Evolutionary conservation across 2,113 vertebrate species (phyloP), one percentile per base, ranked within the genome.

Genomic region (Marmota flaviventris): DNA sequence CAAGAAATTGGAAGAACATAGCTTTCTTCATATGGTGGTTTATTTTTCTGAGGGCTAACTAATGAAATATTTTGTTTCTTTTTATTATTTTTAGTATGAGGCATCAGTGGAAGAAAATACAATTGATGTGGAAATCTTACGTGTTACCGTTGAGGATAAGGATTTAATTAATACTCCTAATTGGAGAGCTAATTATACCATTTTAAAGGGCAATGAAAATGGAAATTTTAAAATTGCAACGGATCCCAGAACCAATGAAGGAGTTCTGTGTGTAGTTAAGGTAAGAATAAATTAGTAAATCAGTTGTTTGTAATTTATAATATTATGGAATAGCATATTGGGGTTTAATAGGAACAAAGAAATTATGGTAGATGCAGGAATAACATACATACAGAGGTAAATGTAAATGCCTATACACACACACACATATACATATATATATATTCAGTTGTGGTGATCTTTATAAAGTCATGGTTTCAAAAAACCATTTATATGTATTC

Each of bases 121-220:
- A 98, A 82, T 72, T 10, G 98, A 97, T 32, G 98, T 98, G 82
- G 98, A 99, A 96, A 88, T 99, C 95, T 97, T 99, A 65, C 98
- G 98, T 61, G 97, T 99, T 69, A 97, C 99, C 0, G 97, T 99
- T 51, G 87, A 98, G 34, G 99, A 99, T 97, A 99, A 98, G 37
- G 99, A 99, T 96, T 95, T 99, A 89, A 58, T 90, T 45, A 98
- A 99, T 85, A 99, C 99, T 0, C 94, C 98, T 63, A 99, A 99
- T 96, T 99, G 99, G 98, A 97, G 97, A 86, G 98, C 99, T 45
- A 98, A 99, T 51, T 99, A 99, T 76, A 94, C 98, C 85, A 99
- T 99, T 97, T 98, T 97, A 75, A 98, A 98, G 89, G 99, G 99
- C 96, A 99, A 99, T 73, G 99, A 99, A 67, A 98, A 99, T 48